Evolutionary conservation across 2,888 invertebrate species (phyloP).

Genomic region (Meiosimyza decipiens): DNA sequence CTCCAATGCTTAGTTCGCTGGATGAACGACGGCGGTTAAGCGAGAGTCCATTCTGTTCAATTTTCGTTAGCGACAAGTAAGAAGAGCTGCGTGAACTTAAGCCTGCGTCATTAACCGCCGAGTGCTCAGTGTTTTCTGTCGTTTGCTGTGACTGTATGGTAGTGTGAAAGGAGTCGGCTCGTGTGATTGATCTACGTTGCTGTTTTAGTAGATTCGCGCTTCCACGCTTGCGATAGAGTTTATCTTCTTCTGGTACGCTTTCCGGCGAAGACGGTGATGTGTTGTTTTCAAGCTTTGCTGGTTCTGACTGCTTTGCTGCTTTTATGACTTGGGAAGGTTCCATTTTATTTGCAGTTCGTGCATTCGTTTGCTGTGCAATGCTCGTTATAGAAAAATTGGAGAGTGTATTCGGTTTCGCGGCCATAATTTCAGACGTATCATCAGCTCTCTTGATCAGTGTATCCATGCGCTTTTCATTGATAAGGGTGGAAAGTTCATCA

Average conservation of each 20-base stretch:
- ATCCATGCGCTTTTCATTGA: constrained; percentile 57
- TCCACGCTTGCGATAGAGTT: constrained; percentile 51
- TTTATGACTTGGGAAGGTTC: background rate
- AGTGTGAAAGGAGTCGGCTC: constrained; percentile 64
- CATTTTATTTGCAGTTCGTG: constrained; percentile 16
- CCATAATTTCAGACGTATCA: constrained; percentile 51
- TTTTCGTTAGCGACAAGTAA: constrained; percentile 58
- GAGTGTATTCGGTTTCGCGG: constrained; percentile 59
- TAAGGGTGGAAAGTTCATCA: constrained; percentile 56
- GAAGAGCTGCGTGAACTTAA: constrained; percentile 59
- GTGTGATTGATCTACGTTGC: constrained; percentile 50
- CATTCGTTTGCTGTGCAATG: constrained; percentile 30
- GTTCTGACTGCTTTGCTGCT: background rate
- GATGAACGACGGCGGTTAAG: constrained; percentile 60
- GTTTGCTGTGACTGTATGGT: constrained; percentile 40
- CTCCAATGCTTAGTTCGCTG: constrained; percentile 65
- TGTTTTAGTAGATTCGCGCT: constrained; percentile 39
- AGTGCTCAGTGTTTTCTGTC: constrained; percentile 10
- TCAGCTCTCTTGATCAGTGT: constrained; percentile 53
- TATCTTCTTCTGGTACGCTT: constrained; percentile 46
- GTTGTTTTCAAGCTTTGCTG: background rate
- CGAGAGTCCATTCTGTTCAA: constrained; percentile 49
- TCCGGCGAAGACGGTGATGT: constrained; percentile 29
- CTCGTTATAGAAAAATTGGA: constrained; percentile 60
- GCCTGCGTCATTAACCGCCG: constrained; percentile 1